Conservation (phyloP, 2,113 vertebrate species). For the Podocnemis expansa region DNA sequence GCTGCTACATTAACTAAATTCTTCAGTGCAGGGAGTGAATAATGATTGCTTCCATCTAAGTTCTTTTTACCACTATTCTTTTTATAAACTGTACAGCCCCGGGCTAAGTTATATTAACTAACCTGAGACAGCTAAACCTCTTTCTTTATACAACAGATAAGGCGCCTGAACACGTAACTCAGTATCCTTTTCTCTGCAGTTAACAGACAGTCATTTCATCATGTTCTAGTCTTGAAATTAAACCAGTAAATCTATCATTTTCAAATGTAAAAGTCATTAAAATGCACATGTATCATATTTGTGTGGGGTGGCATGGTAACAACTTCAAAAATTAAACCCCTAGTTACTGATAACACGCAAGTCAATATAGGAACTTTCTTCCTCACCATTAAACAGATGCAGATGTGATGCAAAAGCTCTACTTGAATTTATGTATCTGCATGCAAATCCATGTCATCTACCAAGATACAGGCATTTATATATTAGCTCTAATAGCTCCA, state of each 20-base stretch:
- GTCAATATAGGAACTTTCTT: neutral
- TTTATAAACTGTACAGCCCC: neutral
- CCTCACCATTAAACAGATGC: neutral
- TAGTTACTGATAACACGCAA: neutral
- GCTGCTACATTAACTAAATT: neutral
- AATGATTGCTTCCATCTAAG: neutral
- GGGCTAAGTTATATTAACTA: neutral
- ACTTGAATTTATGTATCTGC: neutral
- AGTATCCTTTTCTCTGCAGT: neutral
- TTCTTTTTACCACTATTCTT: neutral
- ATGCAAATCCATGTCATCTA: neutral
- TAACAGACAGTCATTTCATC: neutral
- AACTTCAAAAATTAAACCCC: neutral
- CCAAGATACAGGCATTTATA: neutral
- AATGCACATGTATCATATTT: neutral
- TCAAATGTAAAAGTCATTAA: neutral
- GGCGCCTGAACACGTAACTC: neutral
- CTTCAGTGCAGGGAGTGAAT: neutral
- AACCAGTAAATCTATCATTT: neutral
- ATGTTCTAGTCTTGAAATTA: neutral
- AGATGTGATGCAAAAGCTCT: neutral
- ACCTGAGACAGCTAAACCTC: neutral
- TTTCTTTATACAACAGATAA: neutral
- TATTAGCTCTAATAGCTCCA: neutral
- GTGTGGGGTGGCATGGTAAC: neutral